Conservation (phyloP, 2,797 vertebrate species). For the Acestrorhynchus altus region DNA sequence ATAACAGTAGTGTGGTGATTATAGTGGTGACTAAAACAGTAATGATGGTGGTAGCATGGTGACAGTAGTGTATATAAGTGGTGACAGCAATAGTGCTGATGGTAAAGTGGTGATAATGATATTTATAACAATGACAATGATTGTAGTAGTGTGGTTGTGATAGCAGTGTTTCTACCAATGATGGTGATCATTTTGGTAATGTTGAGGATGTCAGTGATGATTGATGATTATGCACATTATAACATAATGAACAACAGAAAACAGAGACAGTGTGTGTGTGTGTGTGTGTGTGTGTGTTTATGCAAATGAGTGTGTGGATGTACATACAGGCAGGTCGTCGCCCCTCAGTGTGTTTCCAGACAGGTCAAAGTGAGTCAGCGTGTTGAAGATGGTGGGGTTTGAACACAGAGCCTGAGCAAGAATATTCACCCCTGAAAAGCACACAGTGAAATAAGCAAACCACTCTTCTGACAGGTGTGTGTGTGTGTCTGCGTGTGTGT, state of each 20-base stretch:
- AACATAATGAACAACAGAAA: neutral
- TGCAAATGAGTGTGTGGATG: neutral
- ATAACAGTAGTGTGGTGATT: no score
- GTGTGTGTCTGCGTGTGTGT: constrained; percentile 4
- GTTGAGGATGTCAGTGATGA: no score
- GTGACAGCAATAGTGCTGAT: no score
- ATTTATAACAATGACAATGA: no score
- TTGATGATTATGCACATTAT: constrained; percentile 1
- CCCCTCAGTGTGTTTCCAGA: constrained; percentile 89
- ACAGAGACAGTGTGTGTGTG: neutral
- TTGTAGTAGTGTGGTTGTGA: no score
- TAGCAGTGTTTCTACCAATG: no score
- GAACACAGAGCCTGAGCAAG: constrained; percentile 89
- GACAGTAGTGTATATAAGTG: no score
- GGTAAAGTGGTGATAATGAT: no score
- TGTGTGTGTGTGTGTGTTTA: neutral
- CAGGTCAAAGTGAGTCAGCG: constrained; percentile 88
- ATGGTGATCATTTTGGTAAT: no score
- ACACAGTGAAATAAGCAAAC: neutral
- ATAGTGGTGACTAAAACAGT: no score
- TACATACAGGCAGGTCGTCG: constrained; percentile 88
- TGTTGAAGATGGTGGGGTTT: constrained; percentile 78
- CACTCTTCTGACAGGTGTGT: neutral
- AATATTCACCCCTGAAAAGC: constrained; percentile 86
- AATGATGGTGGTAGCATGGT: no score